Evolutionary conservation across 1,140 invertebrate genomes (phyloP).

Genomic region (Physella acuta): DNA sequence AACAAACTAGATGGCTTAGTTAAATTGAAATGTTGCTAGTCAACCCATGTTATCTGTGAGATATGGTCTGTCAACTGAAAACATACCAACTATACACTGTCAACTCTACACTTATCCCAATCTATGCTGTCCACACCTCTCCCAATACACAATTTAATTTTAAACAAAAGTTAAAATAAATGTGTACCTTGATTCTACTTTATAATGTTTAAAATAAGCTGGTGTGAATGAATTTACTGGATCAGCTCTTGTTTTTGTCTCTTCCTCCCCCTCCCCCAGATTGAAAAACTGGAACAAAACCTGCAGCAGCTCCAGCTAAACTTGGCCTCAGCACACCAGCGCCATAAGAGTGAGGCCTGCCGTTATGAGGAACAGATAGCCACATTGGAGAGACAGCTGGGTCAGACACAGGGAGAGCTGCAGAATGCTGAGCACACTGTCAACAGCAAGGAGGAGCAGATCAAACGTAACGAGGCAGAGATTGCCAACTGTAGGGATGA

Average conservation of each 20-base stretch:
- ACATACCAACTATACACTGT: too few species aligned
- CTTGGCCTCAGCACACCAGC: conserved; percentile 51
- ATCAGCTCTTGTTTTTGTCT: neutral
- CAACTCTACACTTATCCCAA: too few species aligned
- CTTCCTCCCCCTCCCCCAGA: conserved; percentile 31
- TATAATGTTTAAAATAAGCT: too few species aligned
- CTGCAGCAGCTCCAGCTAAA: conserved; percentile 55
- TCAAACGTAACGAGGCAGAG: conserved; percentile 48
- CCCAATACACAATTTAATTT: too few species aligned
- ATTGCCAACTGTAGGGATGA: conserved; percentile 45
- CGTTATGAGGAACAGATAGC: conserved; percentile 45
- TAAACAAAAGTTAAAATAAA: too few species aligned
- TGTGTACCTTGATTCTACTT: too few species aligned
- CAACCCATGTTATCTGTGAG: too few species aligned
- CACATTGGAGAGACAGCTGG: conserved; percentile 40
- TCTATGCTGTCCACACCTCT: too few species aligned
- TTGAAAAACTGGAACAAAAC: conserved; percentile 50
- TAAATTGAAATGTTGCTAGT: too few species aligned
- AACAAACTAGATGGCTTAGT: too few species aligned
- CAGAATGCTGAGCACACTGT: conserved; percentile 44
- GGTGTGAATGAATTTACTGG: too few species aligned
- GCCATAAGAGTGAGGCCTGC: conserved; percentile 50
- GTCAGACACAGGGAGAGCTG: conserved; percentile 36
- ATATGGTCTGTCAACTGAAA: too few species aligned
- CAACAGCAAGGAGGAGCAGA: conserved; percentile 45